Base-by-base conservation (phyloP, 1,140 invertebrate species). In the Sarcophaga bullata region DNA sequence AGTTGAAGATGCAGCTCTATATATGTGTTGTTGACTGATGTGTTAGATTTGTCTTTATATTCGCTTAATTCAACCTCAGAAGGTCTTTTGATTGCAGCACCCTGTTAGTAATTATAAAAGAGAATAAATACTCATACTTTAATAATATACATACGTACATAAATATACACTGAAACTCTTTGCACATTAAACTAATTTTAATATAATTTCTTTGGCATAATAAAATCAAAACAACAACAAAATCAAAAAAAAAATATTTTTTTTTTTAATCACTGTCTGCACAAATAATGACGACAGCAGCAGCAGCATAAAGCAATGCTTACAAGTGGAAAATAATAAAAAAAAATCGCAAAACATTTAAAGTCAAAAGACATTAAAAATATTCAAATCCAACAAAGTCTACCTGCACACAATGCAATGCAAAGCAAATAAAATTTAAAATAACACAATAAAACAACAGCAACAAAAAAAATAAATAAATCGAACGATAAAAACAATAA, bases 121-220 rank as follows among this genome's bases (percentile, higher is more conserved):
- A 4, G 25, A 37, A 37, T 37, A 37, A 2, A 37, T 37, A 37
- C 25, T 37, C 25, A 37, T 37, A 37, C 25, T 37, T 37, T 37
- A 37, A 37, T 37, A 37, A 2, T 37, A 37, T 4, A 4, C 25
- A n/a, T n/a, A n/a, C n/a, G n/a, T n/a, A n/a, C n/a, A n/a, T n/a
- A n/a, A n/a, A n/a, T n/a, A n/a, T n/a, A n/a, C n/a, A n/a, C n/a
- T n/a, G n/a, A n/a, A n/a, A n/a, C n/a, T n/a, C n/a, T n/a, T 37
- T 37, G 25, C 25, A 68, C 62, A 68, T 68, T 68, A 68, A 25
- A 25, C 17, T 68, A 25, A 68, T 68, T 68, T 68, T 19, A 68
- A 68, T 9, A 68, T 68, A 68, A 68, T 68, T 68, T 68, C 62
- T 68, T 68, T 68, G n/a, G 19, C 62, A 68, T 58, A 58, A 58